Evolutionary conservation across 2,888 invertebrate species (phyloP), one percentile per base, ranked within the genome.

Genomic region (Apodemia mormo): DNA sequence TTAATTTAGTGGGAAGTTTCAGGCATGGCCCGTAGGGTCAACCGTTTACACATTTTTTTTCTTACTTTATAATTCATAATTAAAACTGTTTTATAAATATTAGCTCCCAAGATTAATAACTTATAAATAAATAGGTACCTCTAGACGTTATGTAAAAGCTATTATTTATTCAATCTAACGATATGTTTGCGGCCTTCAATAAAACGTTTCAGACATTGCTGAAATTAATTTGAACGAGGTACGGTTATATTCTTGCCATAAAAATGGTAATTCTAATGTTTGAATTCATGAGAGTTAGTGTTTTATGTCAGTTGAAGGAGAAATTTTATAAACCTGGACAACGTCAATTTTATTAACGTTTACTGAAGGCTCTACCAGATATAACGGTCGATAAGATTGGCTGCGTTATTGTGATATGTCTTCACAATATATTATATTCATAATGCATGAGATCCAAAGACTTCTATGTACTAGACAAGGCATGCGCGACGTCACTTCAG

Each of bases 261-360:
- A 54, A 54, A 54, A 54, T 54, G 49, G 49, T 49, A 49, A 49
- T 49, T 49, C 49, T 49, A 49, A 49, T 49, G 49, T 49, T 49
- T 49, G 49, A 49, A 54, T 54, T 54, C n/a, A 22, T 54, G 22
- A 54, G 52, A 54, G 52, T 54, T 8, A 54, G 22, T 22, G n/a
- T 54, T 54, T 54, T 54, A 54, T 54, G 52, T 54, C 22, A 22
- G 22, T 54, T 22, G n/a, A 52, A 52, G 6, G 52, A n/a, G n/a
- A 52, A 52, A 49, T n/a, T 52, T 22, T 54, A 54, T 54, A 54
- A 54, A 54, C 54, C 8, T 54, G 22, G 8, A 22, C n/a, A 22
- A 8, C 2, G 22, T 54, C 2, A 54, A 9, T 22, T 54, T 45
- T 6, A 45, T 6, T 1, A 49, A 54, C 54, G 7, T 22, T 22